Evolutionary conservation across 2,888 invertebrate species (phyloP).

Genomic region (Elmis aenea): DNA sequence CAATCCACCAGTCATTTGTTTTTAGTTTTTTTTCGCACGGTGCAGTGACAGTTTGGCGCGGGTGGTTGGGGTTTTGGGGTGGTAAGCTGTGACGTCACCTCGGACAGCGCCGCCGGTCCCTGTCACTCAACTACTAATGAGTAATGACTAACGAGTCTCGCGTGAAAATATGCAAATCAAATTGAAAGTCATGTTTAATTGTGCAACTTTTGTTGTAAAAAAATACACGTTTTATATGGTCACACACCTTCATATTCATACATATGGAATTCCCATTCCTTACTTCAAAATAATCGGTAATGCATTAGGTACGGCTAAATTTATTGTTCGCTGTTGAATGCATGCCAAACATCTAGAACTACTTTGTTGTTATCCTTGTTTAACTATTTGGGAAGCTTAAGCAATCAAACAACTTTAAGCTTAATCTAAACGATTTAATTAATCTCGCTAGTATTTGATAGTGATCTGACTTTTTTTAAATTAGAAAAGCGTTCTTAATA

Average conservation of each 20-base stretch:
- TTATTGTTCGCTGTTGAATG: too few species aligned
- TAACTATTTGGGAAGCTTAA: too few species aligned
- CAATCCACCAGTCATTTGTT: conserved; percentile 46
- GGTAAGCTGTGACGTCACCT: conserved; percentile 29
- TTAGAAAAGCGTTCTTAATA: too few species aligned
- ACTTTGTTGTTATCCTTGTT: too few species aligned
- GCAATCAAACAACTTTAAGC: too few species aligned
- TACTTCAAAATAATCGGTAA: too few species aligned
- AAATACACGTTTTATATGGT: conserved; percentile 2
- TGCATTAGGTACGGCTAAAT: too few species aligned
- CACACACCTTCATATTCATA: background rate
- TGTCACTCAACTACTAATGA: conserved; percentile 47
- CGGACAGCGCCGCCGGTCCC: conserved; percentile 33
- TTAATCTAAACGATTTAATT: too few species aligned
- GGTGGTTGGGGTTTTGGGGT: conserved; percentile 22
- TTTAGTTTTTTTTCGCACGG: conserved; percentile 39
- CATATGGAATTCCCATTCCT: background rate
- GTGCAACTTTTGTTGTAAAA: conserved; percentile 28
- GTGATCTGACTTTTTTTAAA: too few species aligned
- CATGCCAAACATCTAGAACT: too few species aligned
- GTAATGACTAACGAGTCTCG: conserved; percentile 49
- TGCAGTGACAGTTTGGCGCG: conserved; percentile 43
- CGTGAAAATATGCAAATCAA: conserved; percentile 49
- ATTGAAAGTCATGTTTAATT: conserved; percentile 48
- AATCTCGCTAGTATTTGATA: too few species aligned